Conservation (phyloP, 2,888 invertebrate genomes). For the Brachyopa scutellaris region DNA sequence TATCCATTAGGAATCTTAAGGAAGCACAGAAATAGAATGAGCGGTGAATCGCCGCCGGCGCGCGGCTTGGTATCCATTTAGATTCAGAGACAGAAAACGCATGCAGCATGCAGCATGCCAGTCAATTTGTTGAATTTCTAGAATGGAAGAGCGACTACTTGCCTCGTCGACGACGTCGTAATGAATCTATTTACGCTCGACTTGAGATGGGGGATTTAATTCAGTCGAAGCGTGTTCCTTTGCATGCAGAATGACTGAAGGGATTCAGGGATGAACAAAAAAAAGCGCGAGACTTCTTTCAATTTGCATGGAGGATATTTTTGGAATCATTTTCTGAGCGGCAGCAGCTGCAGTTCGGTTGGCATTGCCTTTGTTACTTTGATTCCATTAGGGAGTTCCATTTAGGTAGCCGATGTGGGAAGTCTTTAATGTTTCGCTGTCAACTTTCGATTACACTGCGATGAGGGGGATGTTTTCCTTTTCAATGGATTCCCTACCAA, state of each 20-base stretch:
- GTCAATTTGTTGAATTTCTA: constrained; percentile 51
- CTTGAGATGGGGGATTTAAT: constrained; percentile 48
- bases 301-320: constrained; percentile 66
- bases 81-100: constrained; percentile 53
- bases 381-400: constrained; percentile 21
- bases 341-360: constrained; percentile 49
- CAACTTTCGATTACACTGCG: constrained; percentile 42
- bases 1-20: constrained; percentile 58
- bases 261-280: neutral
- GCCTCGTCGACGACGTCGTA: neutral
- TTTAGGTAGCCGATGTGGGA: constrained; percentile 8
- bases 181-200: constrained; percentile 70
- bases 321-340: constrained; percentile 34
- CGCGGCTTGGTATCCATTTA: constrained; percentile 45
- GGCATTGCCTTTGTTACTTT: too few species aligned
- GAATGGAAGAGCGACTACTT: constrained; percentile 38
- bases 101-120: constrained; percentile 60
- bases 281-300: constrained; percentile 39
- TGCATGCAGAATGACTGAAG: constrained; percentile 1
- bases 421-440: constrained; percentile 18
- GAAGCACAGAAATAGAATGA: constrained; percentile 57
- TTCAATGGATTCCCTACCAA: too few species aligned
- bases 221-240: constrained; percentile 16
- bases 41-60: neutral
- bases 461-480: too few species aligned